Percentiles rank a stretch among this genome's conserved stretches.
These are phyloP conservation scores for Anguilla pacifica DNA, from an alignment of 2,797 vertebrate genomes.

Conservation along the genomic window DNA sequence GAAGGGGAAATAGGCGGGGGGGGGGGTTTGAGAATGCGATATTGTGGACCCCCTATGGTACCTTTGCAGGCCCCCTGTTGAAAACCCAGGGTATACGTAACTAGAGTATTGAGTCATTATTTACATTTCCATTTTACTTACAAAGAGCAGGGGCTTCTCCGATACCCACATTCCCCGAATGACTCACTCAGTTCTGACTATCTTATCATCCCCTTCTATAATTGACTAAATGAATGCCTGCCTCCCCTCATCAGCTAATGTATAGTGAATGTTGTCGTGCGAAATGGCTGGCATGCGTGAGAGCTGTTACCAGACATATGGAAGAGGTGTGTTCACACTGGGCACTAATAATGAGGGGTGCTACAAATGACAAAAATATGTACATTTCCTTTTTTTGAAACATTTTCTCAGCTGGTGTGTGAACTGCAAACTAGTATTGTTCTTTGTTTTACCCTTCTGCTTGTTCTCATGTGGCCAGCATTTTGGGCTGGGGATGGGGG, in stretches of 20 bases:
- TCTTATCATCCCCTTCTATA: background rate
- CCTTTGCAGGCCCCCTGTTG: background rate
- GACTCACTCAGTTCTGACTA: background rate
- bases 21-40: background rate
- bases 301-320: background rate
- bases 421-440: background rate
- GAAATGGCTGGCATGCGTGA: background rate
- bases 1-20: too few relatives aligned
- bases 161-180: background rate
- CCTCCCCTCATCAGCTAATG: background rate
- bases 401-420: background rate
- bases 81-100: background rate
- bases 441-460: background rate
- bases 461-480: background rate
- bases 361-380: background rate
- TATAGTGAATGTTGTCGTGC: background rate
- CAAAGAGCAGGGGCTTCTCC: background rate
- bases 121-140: background rate
- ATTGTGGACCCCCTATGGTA: background rate
- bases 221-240: background rate
- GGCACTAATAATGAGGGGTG: background rate
- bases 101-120: background rate
- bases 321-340: background rate
- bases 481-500: background rate
- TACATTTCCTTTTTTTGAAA: background rate